A percentile compares a stretch with the other conserved stretches of the same genome.
Evolutionary conservation across 2,113 vertebrate genomes (phyloP).

Genomic region (Eclectus roratus): DNA sequence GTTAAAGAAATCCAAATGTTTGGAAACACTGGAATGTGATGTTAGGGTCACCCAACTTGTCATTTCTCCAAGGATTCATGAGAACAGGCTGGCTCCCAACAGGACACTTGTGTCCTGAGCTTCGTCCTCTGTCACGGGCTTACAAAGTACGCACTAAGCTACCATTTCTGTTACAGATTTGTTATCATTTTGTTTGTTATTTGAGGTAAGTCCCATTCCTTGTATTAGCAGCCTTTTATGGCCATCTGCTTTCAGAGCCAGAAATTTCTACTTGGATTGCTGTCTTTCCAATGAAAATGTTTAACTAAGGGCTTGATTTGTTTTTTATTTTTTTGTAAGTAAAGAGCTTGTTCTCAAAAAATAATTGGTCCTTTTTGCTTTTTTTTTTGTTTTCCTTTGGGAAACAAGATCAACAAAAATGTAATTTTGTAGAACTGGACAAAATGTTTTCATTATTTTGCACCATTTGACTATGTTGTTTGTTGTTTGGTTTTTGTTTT

Average conservation of each 20-base stretch:
- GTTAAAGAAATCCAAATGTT: not conserved
- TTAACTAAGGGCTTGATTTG: conserved; percentile 24
- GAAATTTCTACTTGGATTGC: not conserved
- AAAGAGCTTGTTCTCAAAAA: not conserved
- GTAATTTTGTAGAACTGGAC: not conserved
- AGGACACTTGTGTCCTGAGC: not conserved
- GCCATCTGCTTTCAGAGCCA: not conserved
- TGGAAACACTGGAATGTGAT: not conserved
- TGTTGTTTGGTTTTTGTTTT: too few relatives aligned
- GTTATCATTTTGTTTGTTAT: not conserved
- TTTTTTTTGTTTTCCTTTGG: not conserved
- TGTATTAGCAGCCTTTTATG: conserved; percentile 9
- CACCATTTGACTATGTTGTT: not conserved
- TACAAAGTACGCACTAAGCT: not conserved
- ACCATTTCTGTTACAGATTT: conserved; percentile 3
- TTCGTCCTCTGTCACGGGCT: not conserved
- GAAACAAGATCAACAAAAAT: not conserved
- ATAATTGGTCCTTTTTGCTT: not conserved
- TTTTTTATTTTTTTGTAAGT: not conserved
- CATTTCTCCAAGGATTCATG: not conserved
- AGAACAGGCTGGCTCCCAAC: not conserved
- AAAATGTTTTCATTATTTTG: not conserved
- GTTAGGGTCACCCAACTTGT: not conserved
- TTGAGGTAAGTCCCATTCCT: conserved; percentile 21
- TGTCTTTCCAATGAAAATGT: conserved; percentile 58